A percentile compares a stretch with the other conserved stretches of the same genome.
Evolutionary conservation across 2,888 invertebrate species (phyloP).

Genomic region (Chorisops tibialis): DNA sequence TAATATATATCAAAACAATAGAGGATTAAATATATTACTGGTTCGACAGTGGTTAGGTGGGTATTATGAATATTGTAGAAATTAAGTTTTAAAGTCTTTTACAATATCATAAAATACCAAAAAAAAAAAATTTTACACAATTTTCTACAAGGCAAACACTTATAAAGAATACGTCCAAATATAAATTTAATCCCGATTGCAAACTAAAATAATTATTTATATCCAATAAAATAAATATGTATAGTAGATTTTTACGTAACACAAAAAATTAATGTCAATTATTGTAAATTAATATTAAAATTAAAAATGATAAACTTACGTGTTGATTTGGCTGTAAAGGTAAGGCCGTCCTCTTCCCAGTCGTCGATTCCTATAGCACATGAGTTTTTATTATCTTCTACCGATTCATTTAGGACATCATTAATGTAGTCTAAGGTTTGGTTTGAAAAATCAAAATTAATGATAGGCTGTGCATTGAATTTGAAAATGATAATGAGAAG

Average conservation of each 20-base stretch:
- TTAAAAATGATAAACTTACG: conserved; percentile 61
- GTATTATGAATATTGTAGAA: neutral
- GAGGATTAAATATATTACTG: neutral
- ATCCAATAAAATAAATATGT: conserved; percentile 36
- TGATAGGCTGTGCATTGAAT: neutral
- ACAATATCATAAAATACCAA: neutral
- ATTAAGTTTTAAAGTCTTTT: neutral
- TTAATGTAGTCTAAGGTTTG: conserved; percentile 72
- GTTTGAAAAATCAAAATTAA: conserved; percentile 11
- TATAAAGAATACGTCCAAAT: conserved; percentile 27
- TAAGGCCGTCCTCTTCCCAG: conserved; percentile 77
- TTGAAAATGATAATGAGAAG: neutral
- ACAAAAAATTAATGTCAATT: conserved; percentile 27
- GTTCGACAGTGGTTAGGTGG: neutral
- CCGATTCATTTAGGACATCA: conserved; percentile 69
- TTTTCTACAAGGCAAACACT: neutral
- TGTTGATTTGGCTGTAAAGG: conserved; percentile 84
- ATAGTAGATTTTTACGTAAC: conserved; percentile 30
- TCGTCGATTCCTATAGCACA: conserved; percentile 61
- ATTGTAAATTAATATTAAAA: conserved; percentile 33
- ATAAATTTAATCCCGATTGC: conserved; percentile 29
- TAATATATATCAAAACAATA: neutral
- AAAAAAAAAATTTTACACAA: neutral
- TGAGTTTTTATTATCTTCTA: conserved; percentile 50
- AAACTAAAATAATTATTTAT: conserved; percentile 35